These are phyloP conservation scores for Ephestia elutella DNA, from an alignment of 1,140 invertebrate species.

Conservation along the genomic window DNA sequence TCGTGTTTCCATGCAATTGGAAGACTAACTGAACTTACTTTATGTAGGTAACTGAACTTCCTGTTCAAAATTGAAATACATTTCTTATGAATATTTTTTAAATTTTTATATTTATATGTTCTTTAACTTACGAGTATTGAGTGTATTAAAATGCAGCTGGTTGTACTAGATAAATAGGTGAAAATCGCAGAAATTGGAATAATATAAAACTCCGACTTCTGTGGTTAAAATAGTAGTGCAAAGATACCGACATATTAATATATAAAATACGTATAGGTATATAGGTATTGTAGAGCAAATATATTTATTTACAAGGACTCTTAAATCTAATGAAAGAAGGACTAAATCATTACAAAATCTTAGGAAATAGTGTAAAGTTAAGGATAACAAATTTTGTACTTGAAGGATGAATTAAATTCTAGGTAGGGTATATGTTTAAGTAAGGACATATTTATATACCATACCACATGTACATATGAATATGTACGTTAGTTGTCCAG, in stretches of 20 bases:
- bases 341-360: too few species aligned
- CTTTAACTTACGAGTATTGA: too few species aligned
- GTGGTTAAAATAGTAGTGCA: background rate
- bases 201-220: too few species aligned
- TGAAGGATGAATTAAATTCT: conserved; percentile 6
- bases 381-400: conserved; percentile 18
- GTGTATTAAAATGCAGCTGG: background rate
- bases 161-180: background rate
- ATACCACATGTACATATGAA: background rate
- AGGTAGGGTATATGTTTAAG: background rate
- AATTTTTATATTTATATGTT: background rate
- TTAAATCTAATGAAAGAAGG: conserved; percentile 3
- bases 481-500: too few species aligned
- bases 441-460: too few species aligned
- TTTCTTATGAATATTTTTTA: background rate
- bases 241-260: background rate
- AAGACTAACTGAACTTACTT: too few species aligned
- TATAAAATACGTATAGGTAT: background rate
- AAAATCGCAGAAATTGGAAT: too few species aligned
- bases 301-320: conserved; percentile 6
- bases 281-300: background rate
- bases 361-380: background rate
- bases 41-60: too few species aligned
- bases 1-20: too few species aligned
- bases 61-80: background rate